Conservation (phyloP, 2,113 vertebrate genomes). For the Xiphophorus maculatus region DNA sequence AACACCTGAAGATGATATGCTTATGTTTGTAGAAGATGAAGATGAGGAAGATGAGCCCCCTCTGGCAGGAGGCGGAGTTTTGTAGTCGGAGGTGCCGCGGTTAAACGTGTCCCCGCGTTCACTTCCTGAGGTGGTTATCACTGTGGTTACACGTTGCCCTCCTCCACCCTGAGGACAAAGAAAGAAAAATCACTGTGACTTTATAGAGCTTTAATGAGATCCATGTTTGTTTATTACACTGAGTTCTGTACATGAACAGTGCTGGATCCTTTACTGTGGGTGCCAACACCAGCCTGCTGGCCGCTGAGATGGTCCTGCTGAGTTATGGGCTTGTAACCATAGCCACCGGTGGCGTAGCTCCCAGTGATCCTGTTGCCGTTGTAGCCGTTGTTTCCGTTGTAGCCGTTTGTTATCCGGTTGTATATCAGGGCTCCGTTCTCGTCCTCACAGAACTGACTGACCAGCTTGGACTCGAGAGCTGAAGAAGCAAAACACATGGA, state of each 20-base stretch:
- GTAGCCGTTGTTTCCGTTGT: conserved; percentile 59
- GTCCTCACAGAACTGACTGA: conserved; percentile 90
- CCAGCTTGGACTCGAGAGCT: conserved; percentile 89
- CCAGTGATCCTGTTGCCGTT: conserved; percentile 58
- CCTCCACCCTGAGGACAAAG: conserved; percentile 33
- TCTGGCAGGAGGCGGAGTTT: conserved; percentile 20
- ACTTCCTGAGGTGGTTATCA: conserved; percentile 55
- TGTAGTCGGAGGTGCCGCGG: conserved; percentile 12
- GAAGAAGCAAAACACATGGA: conserved; percentile 12
- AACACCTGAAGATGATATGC: conserved; percentile 49
- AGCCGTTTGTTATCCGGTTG: conserved; percentile 79
- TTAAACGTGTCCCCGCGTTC: conserved; percentile 67
- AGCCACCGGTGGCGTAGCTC: conserved; percentile 50
- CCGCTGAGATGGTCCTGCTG: conserved; percentile 69
- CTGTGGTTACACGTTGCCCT: not conserved
- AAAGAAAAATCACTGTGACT: not conserved
- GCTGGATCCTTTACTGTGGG: conserved; percentile 42
- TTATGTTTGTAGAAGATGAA: conserved; percentile 45
- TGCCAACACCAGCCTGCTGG: conserved; percentile 29
- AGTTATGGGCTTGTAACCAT: conserved; percentile 54
- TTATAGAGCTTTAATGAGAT: not conserved
- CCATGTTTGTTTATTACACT: not conserved
- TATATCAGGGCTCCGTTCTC: conserved; percentile 83
- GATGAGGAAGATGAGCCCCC: conserved; percentile 60
- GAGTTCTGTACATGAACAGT: conserved; percentile 35